Conservation (phyloP, 2,888 invertebrate species). For the Teleogryllus oceanicus region DNA sequence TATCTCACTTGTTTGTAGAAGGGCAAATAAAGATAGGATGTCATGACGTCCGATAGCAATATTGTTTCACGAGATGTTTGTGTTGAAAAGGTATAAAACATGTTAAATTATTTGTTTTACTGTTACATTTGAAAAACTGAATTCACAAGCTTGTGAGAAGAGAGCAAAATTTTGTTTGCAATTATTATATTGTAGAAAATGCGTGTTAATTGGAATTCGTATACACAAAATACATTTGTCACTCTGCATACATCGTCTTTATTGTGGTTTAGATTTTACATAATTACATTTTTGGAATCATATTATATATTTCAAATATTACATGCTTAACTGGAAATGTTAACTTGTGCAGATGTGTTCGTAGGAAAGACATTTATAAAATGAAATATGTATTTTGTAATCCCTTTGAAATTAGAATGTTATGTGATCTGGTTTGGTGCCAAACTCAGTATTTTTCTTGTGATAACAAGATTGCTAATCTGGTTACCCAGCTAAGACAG, state of each 20-base stretch:
- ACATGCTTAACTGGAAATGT: no score
- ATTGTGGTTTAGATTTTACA: no score
- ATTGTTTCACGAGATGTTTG: neutral
- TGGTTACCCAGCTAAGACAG: neutral
- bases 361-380: neutral
- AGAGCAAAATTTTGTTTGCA: no score
- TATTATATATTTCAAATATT: no score
- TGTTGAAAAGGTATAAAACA: no score
- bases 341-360: neutral
- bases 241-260: neutral
- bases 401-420: neutral
- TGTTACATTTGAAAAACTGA: neutral
- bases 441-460: neutral
- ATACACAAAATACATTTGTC: neutral
- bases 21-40: neutral
- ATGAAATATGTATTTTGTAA: no score
- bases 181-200: no score
- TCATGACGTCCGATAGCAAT: neutral
- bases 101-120: neutral
- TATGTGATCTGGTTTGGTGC: neutral
- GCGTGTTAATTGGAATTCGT: no score
- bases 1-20: neutral
- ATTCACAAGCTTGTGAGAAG: no score
- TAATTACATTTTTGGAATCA: no score
- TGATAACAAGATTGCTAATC: slow-evolving; percentile 9